These are phyloP conservation scores for Piaya cayana DNA, from an alignment of 2,113 vertebrate species.

Conservation along the genomic window DNA sequence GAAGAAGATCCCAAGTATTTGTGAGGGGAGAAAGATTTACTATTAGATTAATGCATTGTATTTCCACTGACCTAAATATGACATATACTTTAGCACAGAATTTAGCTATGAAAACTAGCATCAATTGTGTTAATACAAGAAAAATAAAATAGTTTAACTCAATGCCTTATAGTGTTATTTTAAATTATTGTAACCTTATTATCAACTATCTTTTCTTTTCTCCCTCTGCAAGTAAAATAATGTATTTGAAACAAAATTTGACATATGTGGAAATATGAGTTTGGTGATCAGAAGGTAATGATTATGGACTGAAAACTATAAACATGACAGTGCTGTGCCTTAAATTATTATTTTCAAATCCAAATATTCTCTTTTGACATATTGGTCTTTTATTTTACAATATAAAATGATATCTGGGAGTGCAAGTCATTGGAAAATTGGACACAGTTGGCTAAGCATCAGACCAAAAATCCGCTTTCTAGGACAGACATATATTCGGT, in stretches of 20 bases:
- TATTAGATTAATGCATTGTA: not conserved
- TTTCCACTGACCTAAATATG: not conserved
- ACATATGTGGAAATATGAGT: not conserved
- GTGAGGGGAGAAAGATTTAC: not conserved
- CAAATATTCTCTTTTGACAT: not conserved
- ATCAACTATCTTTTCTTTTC: not conserved
- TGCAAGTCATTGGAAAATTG: slow-evolving; percentile 20
- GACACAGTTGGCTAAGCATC: not conserved
- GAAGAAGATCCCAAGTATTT: not conserved
- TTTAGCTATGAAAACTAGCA: not conserved
- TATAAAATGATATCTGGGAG: not conserved
- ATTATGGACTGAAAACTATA: not conserved
- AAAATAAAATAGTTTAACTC: not conserved
- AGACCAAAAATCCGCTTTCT: not conserved
- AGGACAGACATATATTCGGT: not conserved
- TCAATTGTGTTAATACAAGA: not conserved
- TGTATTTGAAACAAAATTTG: not conserved
- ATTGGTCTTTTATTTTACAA: slow-evolving; percentile 24
- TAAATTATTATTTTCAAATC: slow-evolving; percentile 18
- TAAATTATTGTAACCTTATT: not conserved
- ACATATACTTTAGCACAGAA: not conserved
- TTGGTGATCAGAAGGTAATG: not conserved
- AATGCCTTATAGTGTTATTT: not conserved
- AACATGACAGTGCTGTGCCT: not conserved
- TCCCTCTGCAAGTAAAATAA: not conserved